Base-by-base conservation (phyloP, 2,888 invertebrate genomes). In the Lepidocyrtinus sp. region DNA sequence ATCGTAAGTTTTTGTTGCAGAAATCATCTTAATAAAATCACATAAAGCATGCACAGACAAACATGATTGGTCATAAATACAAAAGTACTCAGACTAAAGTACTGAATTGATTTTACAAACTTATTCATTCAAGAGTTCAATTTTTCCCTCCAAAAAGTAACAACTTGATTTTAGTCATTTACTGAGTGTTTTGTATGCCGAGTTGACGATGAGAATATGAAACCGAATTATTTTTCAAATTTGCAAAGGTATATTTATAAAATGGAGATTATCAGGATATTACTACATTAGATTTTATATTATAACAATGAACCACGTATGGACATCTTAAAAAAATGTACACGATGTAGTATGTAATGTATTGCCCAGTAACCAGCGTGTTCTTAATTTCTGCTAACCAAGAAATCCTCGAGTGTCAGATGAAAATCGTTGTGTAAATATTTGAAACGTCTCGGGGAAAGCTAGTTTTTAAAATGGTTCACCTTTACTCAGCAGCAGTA, bases 391-490 rank as follows among this genome's bases (percentile, higher is more conserved):
- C 67, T 73, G 79, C 73, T 79, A 73, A 73, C 79, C 69, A 27
- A 79, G 70, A 74, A 73, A 74, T 79, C 64, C 64, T 63, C 55
- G 70, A 79, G 73, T 69, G 74, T 74, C 70, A 70, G 65, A 69
- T 62, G 74, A 79, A 79, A 79, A 73, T 69, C 73, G 73, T 69
- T 79, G 78, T 73, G 78, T 74, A 79, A 79, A 79, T 79, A 79
- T 79, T 79, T 79, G 73, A 72, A 79, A 79, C 69, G 73, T 71
- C 71, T 67, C 63, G 19, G 17, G 59, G 17, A 79, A 79, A 74
- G 74, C 69, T 74, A 70, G 17, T 76, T n/a, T n/a, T n/a, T n/a
- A n/a, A n/a, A n/a, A n/a, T n/a, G n/a, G n/a, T 70, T 70, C 59
- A 21, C 59, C 36, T 63, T 36, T 26, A 62, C 46, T 55, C 25